Conservation (phyloP, 2,797 vertebrate species). For the Eupleurogrammus muticus region DNA sequence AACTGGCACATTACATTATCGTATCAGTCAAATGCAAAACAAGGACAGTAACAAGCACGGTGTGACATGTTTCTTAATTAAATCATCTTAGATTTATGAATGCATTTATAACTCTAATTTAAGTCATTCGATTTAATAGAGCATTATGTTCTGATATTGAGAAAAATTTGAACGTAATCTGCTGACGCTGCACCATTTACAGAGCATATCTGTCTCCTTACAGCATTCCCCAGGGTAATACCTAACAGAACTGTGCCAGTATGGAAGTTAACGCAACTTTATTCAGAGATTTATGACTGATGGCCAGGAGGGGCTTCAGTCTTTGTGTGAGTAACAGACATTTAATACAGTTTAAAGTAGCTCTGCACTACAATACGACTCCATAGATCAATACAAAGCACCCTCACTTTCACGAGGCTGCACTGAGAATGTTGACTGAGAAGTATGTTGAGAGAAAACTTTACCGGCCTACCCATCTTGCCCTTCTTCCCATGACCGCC, state of each 20-base stretch:
- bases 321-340: conserved; percentile 42
- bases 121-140: not conserved
- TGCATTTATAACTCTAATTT: too few species aligned
- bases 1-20: conserved; percentile 59
- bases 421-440: conserved; percentile 75
- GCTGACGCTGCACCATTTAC: not conserved
- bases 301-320: conserved; percentile 21
- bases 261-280: conserved; percentile 19
- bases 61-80: conserved; percentile 30
- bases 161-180: conserved; percentile 1
- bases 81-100: conserved; percentile 8
- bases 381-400: conserved; percentile 52
- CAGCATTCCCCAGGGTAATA: conserved; percentile 4
- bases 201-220: not conserved
- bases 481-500: conserved; percentile 96
- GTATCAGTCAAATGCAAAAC: conserved; percentile 40
- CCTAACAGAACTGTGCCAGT: not conserved
- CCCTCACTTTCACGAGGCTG: conserved; percentile 25
- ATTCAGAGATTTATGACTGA: conserved; percentile 31
- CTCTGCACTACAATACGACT: conserved; percentile 14
- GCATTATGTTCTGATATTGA: not conserved
- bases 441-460: conserved; percentile 98
- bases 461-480: conserved; percentile 99
- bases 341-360: conserved; percentile 42
- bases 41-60: conserved; percentile 34